Conservation (phyloP, 1,140 invertebrate species). For the Ceratitis capitata region DNA sequence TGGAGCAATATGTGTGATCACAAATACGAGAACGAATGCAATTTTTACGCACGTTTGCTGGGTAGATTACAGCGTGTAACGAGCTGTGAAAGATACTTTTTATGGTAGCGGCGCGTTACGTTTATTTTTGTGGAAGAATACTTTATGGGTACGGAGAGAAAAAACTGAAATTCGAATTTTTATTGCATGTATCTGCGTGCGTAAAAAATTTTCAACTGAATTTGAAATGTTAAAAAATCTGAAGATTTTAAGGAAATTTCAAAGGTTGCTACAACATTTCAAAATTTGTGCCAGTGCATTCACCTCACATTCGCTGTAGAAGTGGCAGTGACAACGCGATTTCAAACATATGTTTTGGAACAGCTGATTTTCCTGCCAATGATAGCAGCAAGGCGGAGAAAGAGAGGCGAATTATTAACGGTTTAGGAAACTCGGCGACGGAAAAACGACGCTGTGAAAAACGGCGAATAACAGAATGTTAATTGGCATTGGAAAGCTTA, state of each 20-base stretch:
- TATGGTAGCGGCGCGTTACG: constrained; percentile 15
- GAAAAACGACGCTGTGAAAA: no score
- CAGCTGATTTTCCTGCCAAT: neutral
- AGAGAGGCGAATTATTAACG: neutral
- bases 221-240: constrained; percentile 36
- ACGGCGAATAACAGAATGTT: no score
- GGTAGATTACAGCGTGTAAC: neutral
- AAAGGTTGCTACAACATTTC: neutral
- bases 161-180: constrained; percentile 41
- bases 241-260: neutral
- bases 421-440: neutral
- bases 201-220: constrained; percentile 44
- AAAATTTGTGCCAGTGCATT: neutral
- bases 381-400: neutral
- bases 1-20: neutral
- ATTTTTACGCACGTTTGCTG: neutral
- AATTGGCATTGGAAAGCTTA: no score
- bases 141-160: constrained; percentile 14
- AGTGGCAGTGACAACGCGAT: neutral
- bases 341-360: neutral
- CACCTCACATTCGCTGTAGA: neutral
- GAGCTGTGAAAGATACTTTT: neutral
- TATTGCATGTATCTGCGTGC: constrained; percentile 39
- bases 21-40: neutral
- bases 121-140: constrained; percentile 9